Evolutionary conservation across 2,888 invertebrate genomes (phyloP), one percentile per base, ranked within the genome.

Genomic region (Tenthredo livida): DNA sequence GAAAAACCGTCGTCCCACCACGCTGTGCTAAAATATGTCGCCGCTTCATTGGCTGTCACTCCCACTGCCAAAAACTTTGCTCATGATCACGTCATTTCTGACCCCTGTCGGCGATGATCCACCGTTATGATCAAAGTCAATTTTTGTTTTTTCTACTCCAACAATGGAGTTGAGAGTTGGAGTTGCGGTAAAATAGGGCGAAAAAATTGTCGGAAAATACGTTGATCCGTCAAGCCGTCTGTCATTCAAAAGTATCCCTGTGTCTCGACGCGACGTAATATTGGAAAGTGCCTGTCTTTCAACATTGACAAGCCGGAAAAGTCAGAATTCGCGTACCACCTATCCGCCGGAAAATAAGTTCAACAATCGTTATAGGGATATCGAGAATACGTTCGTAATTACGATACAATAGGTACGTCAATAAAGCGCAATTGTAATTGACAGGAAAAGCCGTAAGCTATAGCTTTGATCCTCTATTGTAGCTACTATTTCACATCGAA

Each of bases 31-130:
- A 83, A 83, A 83, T 83, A 83, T 83, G 83, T 67, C 67, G 17
- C 40, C 58, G 80, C 61, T 80, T 80, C 80, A 67, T 83, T 43
- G 50, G 67, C 83, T 47, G 83, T 83, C 83, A 83, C 50, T 83
- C 17, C 58, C 83, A 29, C 67, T 47, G 43, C 67, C 67, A 40
- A 67, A 83, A 83, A 70, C 65, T 67, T 67, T 47, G 47, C 17
- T 83, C 47, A 47, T 83, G 47, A 67, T 70, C 83, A 33, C 67
- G 47, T 67, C 83, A 50, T 70, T 29, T 40, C 83, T 83, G 83
- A 67, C 83, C 83, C 70, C 37, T 67, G 83, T 83, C 50, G 40
- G 29, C 17, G 83, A 43, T 25, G 83, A 70, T 83, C 83, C 47
- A 21, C 43, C 67, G 67, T 61, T 40, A 80, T 40, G 40, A 61